phyloP scores from a whole-genome alignment of 2,797 vertebrate genomes.

The Coregonus sp. region DNA sequence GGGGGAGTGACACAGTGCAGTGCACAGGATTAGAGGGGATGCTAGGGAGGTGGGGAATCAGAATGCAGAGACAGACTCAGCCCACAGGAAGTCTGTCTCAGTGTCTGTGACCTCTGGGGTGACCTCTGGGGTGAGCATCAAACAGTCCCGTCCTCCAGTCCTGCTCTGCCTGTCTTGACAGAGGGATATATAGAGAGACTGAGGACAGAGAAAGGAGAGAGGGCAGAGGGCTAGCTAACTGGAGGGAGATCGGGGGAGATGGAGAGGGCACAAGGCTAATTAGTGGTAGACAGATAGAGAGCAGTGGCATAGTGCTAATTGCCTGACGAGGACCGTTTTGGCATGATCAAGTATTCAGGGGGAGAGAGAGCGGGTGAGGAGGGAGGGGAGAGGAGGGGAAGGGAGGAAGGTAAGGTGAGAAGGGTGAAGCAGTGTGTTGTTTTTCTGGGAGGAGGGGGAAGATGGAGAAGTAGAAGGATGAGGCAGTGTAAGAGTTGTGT shows the following conservation, averaged over 20 bases:
- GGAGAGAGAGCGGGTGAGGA: background rate
- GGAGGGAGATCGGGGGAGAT: conserved; percentile 40
- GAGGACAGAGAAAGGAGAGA: conserved; percentile 14
- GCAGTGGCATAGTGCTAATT: conserved; percentile 22
- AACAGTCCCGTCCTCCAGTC: conserved; percentile 36
- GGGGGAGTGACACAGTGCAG: background rate
- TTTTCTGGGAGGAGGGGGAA: conserved; percentile 19
- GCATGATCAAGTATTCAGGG: conserved; percentile 25
- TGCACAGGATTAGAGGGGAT: background rate
- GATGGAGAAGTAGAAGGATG: conserved; percentile 23
- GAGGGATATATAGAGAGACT: background rate
- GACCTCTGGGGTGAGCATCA: conserved; percentile 34
- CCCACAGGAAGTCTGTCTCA: conserved; percentile 12
- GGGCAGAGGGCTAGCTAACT: conserved; percentile 15
- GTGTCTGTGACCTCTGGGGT: background rate
- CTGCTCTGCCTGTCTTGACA: conserved; percentile 45
- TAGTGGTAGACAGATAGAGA: conserved; percentile 48
- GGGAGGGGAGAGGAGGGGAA: background rate
- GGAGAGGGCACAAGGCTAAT: conserved; percentile 11
- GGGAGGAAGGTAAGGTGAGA: background rate
- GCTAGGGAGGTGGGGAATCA: background rate
- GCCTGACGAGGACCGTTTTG: conserved; percentile 15
- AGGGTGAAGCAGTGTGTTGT: conserved; percentile 11
- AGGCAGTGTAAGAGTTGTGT: background rate
- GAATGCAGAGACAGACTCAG: background rate